Conservation (phyloP, 2,888 invertebrate genomes). For the Glyphotaelius pellucidus region DNA sequence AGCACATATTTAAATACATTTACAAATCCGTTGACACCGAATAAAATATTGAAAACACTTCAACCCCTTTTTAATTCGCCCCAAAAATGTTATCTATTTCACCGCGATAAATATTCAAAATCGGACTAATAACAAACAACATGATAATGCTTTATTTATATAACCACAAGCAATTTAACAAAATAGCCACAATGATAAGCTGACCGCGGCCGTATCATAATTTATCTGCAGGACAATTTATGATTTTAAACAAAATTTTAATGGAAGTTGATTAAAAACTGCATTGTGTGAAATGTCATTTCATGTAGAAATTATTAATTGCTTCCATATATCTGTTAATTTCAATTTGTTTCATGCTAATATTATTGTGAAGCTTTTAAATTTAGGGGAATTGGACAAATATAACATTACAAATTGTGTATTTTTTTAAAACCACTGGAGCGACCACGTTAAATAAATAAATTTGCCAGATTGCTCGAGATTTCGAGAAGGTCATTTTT, state of each 20-base stretch:
- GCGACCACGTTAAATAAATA: too few relatives aligned
- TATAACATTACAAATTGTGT: too few relatives aligned
- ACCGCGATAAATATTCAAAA: slow-evolving; percentile 36
- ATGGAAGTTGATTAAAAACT: neutral
- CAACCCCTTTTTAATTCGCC: slow-evolving; percentile 19
- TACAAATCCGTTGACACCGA: neutral
- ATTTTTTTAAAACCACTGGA: too few relatives aligned
- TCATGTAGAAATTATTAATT: neutral
- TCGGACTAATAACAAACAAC: slow-evolving; percentile 18
- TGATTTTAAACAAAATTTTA: neutral
- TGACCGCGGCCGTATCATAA: slow-evolving; percentile 10
- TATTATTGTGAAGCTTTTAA: neutral
- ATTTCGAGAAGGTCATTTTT: too few relatives aligned
- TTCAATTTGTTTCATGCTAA: neutral
- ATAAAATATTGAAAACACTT: neutral
- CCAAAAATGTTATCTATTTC: slow-evolving; percentile 11
- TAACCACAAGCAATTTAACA: neutral
- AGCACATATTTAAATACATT: neutral
- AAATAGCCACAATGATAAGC: slow-evolving; percentile 16
- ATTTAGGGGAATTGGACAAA: neutral
- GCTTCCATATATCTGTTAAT: neutral
- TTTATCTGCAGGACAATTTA: neutral
- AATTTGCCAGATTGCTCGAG: too few relatives aligned
- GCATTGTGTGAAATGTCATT: neutral
- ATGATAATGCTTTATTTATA: slow-evolving; percentile 19